A percentile compares a stretch with the other conserved stretches of the same genome.
Conservation (phyloP, 2,113 vertebrate genomes). For the Tympanuchus pallidicinctus region DNA sequence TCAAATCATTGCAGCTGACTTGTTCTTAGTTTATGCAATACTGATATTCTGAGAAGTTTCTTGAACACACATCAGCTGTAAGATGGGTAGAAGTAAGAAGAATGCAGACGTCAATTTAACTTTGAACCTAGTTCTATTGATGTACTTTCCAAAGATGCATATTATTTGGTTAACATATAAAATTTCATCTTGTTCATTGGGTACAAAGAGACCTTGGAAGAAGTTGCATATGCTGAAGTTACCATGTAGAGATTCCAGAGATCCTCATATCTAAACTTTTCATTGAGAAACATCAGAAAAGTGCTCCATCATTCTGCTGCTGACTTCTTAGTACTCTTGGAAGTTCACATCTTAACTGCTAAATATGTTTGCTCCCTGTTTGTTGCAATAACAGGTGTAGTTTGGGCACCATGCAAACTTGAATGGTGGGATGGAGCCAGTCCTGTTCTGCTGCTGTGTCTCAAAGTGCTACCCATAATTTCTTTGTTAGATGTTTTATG, state of each 20-base stretch:
- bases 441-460: neutral
- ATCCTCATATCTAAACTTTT: accelerated
- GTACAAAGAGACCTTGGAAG: too few relatives aligned
- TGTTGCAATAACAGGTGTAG: neutral
- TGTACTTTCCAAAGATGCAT: accelerated
- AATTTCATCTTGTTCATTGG: neutral
- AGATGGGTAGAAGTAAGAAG: neutral
- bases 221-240: accelerated
- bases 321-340: neutral
- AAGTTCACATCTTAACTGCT: neutral
- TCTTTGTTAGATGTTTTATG: neutral
- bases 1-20: neutral
- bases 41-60: neutral
- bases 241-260: too few relatives aligned
- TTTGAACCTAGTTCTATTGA: neutral
- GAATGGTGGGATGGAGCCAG: neutral
- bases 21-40: neutral
- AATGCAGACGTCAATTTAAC: neutral
- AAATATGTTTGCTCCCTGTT: neutral
- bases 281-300: neutral
- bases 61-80: neutral
- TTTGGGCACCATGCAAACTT: neutral
- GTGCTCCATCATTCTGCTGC: accelerated
- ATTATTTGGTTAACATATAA: accelerated
- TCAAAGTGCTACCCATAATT: neutral